A percentile compares a stretch with the other conserved stretches of the same genome.
Evolutionary conservation across 2,888 invertebrate species (phyloP).

Genomic region (Euclidia mi): DNA sequence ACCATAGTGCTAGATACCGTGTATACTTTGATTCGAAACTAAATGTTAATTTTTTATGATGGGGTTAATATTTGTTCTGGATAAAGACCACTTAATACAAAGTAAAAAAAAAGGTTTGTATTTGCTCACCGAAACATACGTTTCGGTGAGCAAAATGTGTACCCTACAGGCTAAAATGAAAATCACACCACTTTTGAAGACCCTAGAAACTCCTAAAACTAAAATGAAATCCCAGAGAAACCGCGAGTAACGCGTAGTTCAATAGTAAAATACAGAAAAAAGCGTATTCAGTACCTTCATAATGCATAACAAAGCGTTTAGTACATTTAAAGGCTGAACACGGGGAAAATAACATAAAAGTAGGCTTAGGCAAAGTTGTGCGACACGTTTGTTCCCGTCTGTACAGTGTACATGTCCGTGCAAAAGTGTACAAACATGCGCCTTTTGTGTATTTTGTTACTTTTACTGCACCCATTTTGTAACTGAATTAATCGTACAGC

Average conservation of each 20-base stretch:
- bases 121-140: no score
- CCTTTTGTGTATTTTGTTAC: conserved; percentile 41
- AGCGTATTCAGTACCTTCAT: background rate
- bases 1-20: no score
- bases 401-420: conserved; percentile 41
- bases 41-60: no score
- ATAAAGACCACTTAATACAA: no score
- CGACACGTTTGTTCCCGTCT: conserved; percentile 33
- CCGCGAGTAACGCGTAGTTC: background rate
- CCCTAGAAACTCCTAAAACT: no score
- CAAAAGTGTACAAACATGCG: conserved; percentile 44
- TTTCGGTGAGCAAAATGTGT: no score
- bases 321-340: conserved; percentile 11
- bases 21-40: no score
- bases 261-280: conserved; percentile 2
- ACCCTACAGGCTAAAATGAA: no score
- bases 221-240: no score
- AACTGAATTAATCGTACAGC: conserved; percentile 52
- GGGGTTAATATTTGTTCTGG: no score
- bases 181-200: no score
- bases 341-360: conserved; percentile 14
- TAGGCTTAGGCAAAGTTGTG: conserved; percentile 34
- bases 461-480: conserved; percentile 59
- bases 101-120: no score
- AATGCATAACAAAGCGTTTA: conserved; percentile 10